Base-by-base conservation (phyloP, 2,888 invertebrate species). In the Eupeodes luniger region DNA sequence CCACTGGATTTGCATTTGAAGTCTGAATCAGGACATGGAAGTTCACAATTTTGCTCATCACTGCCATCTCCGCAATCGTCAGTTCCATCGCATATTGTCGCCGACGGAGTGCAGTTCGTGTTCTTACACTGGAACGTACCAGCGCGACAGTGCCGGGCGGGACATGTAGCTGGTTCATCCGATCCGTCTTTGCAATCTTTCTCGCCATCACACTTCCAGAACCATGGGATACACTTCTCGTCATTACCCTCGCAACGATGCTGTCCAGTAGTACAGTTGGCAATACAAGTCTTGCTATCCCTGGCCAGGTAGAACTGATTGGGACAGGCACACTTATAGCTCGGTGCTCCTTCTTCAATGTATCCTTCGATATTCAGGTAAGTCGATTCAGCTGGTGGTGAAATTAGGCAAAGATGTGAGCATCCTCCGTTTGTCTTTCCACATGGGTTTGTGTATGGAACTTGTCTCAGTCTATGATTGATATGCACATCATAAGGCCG, bases 41-140 rank as follows among this genome's bases (percentile, higher is more conserved):
- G 95, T 16, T 96, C 95, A 92, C 99, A 99, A 90, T 97, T 96
- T 40, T 96, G 96, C 91, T 97, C 97, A 92, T 99, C 99, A 69
- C 97, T 97, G 75, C 96, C 96, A 92, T 99, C 98, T 0, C 98
- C 98, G 91, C 99, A 99, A 92, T 99, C 98, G 91, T 98, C 97
- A 34, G 96, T 95, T 10, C 98, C 98, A 92, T 99, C 98, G 92
- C 99, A 99, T 90, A 99, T 97, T 0, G 97, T 97, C 2, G 98
- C 97, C 6, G 98, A 97, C 0, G 98, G 97, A 1, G 98, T 98
- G 92, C 99, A 99, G 93, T 98, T 98, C 44, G 96, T 96, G 92
- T 98, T 99, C 87, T 96, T 95, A 92, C 99, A 99, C 91, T 99
- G 99, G 96, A 98, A 99, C 53, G 97, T 97, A 12, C 98, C 98